Evolutionary conservation across 2,113 vertebrate genomes (phyloP).

Genomic region (Ictidomys tridecemlineatus): DNA sequence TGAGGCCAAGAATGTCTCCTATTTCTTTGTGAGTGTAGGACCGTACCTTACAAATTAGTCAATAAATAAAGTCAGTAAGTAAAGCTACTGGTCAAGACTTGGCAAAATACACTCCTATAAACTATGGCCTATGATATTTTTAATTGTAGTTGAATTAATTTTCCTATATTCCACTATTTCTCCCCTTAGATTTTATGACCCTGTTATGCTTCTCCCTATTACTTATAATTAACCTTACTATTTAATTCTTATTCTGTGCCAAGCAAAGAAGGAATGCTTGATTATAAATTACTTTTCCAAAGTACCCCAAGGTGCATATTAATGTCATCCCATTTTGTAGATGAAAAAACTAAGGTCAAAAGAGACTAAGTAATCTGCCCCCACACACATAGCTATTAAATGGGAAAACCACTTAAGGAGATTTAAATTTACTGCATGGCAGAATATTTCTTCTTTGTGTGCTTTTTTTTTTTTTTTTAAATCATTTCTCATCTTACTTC

Average conservation of each 20-base stretch:
- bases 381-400: not conserved
- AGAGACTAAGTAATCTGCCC: not conserved
- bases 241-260: not conserved
- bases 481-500: not conserved
- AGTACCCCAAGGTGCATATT: not conserved
- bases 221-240: not conserved
- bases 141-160: not conserved
- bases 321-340: not conserved
- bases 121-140: not conserved
- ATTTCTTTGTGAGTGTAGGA: not conserved
- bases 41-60: not conserved
- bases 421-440: not conserved
- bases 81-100: not conserved
- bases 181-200: not conserved
- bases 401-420: not conserved
- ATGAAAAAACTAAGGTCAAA: not conserved
- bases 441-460: not conserved
- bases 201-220: not conserved
- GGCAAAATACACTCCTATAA: not conserved
- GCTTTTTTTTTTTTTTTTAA: not conserved
- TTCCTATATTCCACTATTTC: not conserved
- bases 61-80: not conserved
- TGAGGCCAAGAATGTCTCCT: not conserved
- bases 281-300: not conserved
- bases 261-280: not conserved